Base-by-base conservation (phyloP, 1,140 invertebrate genomes). In the Platyura marginata region DNA sequence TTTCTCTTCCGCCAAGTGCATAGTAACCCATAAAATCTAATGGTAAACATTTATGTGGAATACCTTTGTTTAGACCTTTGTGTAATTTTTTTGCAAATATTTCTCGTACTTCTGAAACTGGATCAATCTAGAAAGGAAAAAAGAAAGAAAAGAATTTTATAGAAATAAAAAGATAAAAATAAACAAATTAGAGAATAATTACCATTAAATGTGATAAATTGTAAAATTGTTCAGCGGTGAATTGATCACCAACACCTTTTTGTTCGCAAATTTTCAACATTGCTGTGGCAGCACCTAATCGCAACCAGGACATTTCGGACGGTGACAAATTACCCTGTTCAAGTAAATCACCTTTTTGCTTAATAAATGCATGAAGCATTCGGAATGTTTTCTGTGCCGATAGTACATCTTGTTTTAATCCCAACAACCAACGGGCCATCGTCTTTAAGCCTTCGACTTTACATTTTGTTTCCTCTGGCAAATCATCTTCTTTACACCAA, bases 21-120 rank as follows among this genome's bases (percentile, higher is more conserved):
- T 95, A 93, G 59, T 90, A 87, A 21, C 89, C 89, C 89, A 98
- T 94, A 65, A 96, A 98, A 64, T 96, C 90, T 41, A 96, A 62
- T 2, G 92, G 92, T 38, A 98, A 67, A 59, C 85, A 89, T 61
- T 85, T 85, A 49, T 84, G 79, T 18, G 84, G 83, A 49, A 90
- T 76, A 48, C 83, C 82, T 61, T 77, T 70, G 6, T 75, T 67
- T 38, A 71, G 64, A 39, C 88, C 88, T 70, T 94, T 94, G 58
- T 96, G 88, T 36, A 97, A 63, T 67, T 97, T 97, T 8, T 71
- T 67, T 6, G 86, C 76, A 64, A 98, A 96, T 29, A 77, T 73
- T 63, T 93, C 82, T 49, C 92, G 67, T 1, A 97, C 92, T 72
- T 93, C 77, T 38, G 77, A 74, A 40, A 91, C 86, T 25, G 55